Evolutionary conservation across 2,113 vertebrate species (phyloP), one percentile per base, ranked within the genome.

Genomic region (Charadrius vociferus): DNA sequence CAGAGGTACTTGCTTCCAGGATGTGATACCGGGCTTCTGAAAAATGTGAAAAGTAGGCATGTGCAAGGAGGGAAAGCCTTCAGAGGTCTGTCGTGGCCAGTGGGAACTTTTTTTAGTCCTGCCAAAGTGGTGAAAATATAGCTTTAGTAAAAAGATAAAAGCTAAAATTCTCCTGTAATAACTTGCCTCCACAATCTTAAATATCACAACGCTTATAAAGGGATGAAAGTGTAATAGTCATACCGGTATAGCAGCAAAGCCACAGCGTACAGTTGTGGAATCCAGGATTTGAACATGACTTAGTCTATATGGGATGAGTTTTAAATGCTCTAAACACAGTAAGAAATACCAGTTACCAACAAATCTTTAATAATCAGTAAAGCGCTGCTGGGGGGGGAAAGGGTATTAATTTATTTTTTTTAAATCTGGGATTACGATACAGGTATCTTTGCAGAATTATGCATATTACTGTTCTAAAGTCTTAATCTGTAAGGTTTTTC

Each of bases 131-230:
- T 75, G 61, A 91, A 85, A 94, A 87, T 50, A n/a, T 8, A 78
- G 22, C 71, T 83, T 91, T 62, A 80, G 53, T 56, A 52, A 80
- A 86, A 93, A 82, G 66, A 88, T 75, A 75, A 93, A 87, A 95
- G 70, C 49, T 66, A 15, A 87, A 87, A 56, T 80, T 89, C 73
- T 65, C 55, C 13, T 84, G 77, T 84, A 84, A 29, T 55, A 85
- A 89, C 91, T 94, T 93, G 62, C 50, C 62, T 93, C 18, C 37
- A 3, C 18, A 66, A 50, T 77, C 74, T 88, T 63, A 91, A 87
- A 61, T 88, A 95, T 50, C 66, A 27, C 59, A 72, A 55, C 3
- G 14, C 53, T 88, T 75, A 41, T 56, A 72, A 89, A 87, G 37
- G 37, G 78, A 80, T 84, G 32, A 79, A 97, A 91, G 83, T 2